A percentile compares a stretch with the other conserved stretches of the same genome.
These are phyloP conservation scores for human DNA, from an alignment of 2,113 vertebrate genomes.

Conservation along the genomic window GRCh38 chr4:83056001-83056500, in stretches of 20 bases:
- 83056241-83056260: constrained; percentile 32
- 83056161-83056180: no score
- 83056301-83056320: not conserved
- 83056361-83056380: not conserved
- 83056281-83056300: not conserved
- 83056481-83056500: not conserved
- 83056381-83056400: not conserved
- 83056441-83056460: not conserved
- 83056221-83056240: not conserved
- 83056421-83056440: constrained; percentile 28
- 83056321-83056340: not conserved
- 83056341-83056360: not conserved
- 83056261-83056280: not conserved
- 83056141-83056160: no score
- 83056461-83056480: constrained; percentile 3
- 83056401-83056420: not conserved
- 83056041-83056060: no score
- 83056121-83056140: no score
- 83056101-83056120: no score
- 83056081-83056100: no score
- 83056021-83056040: no score
- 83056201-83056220: no score
- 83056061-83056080: no score
- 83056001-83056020: no score
- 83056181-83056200: no score